Evolutionary conservation across 2,113 vertebrate species (phyloP), one percentile per base, ranked within the genome.

Genomic region (Solea senegalensis): DNA sequence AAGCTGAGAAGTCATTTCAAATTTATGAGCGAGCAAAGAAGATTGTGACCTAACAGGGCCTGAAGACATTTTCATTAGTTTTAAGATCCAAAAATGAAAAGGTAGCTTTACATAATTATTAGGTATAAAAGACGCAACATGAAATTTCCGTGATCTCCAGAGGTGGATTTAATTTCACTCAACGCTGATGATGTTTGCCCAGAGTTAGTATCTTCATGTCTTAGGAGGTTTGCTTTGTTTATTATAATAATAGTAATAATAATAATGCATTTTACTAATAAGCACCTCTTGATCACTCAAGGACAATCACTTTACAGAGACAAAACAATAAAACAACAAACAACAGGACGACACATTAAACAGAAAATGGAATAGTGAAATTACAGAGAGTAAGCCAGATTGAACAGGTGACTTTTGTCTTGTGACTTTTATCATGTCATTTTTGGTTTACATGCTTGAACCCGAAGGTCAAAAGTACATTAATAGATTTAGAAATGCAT

Each of bases 391-490:
- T 21, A 21, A 21, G 1, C 21, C 1, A 21, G 21, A 21, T 21
- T 21, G 21, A 21, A 21, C 21, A 21, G 21, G n/a, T n/a, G n/a
- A n/a, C n/a, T n/a, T n/a, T n/a, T n/a, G n/a, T n/a, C n/a, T n/a
- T n/a, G n/a, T 21, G 21, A 21, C 21, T 21, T 21, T 21, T 21
- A 34, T 34, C 34, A 34, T 34, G 34, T 34, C 34, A 34, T 34
- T 2, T 34, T 34, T 34, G 34, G 3, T 34, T 52, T 12, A 59
- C 62, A 59, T 68, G 43, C 51, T 65, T 64, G 39, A 64, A 73
- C 60, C 64, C 69, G 68, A 81, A 88, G 73, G 82, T 90, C 85
- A 89, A 70, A 79, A 44, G 62, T 68, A 27, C 7, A 9, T 45
- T 15, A 70, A 65, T 67, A 56, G 63, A 72, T 76, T 66, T 7